Conservation (phyloP, 2,888 invertebrate species). For the Orthosia gothica region DNA sequence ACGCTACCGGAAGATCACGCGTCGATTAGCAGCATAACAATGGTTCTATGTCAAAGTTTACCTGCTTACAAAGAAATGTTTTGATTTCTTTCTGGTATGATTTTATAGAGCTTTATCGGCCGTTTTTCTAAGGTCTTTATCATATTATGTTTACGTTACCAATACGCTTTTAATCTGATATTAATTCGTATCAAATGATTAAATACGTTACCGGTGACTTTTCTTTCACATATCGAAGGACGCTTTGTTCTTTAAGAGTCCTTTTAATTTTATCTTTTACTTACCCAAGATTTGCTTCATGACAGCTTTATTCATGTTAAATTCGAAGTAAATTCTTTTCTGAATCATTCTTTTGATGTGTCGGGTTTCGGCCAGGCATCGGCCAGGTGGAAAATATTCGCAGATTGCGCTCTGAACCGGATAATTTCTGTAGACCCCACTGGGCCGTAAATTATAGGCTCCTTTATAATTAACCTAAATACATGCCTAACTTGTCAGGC, state of each 20-base stretch:
- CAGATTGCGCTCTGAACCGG: conserved; percentile 70
- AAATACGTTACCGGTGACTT: not conserved
- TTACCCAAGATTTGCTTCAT: conserved; percentile 9
- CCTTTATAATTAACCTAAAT: conserved; percentile 40
- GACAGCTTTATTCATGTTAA: conserved; percentile 5
- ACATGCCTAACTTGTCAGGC: not conserved
- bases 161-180: not conserved
- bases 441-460: conserved; percentile 53
- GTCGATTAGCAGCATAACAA: conserved; percentile 66
- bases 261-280: conserved; percentile 8
- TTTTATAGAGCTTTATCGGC: not conserved
- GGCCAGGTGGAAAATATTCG: conserved; percentile 73
- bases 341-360: conserved; percentile 71
- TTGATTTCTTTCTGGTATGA: conserved; percentile 15
- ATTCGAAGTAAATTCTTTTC: conserved; percentile 25
- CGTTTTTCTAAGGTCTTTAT: not conserved
- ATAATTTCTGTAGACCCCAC: conserved; percentile 66
- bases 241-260: conserved; percentile 10
- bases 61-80: conserved; percentile 16
- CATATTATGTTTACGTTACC: not conserved
- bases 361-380: conserved; percentile 57
- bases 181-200: not conserved
- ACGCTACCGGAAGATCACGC: conserved; percentile 65
- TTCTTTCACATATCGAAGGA: conserved; percentile 15
- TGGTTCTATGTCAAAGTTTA: conserved; percentile 45